phyloP scores from a whole-genome alignment of 1,140 invertebrate genomes.

The Drosophila pseudoananassae region DNA sequence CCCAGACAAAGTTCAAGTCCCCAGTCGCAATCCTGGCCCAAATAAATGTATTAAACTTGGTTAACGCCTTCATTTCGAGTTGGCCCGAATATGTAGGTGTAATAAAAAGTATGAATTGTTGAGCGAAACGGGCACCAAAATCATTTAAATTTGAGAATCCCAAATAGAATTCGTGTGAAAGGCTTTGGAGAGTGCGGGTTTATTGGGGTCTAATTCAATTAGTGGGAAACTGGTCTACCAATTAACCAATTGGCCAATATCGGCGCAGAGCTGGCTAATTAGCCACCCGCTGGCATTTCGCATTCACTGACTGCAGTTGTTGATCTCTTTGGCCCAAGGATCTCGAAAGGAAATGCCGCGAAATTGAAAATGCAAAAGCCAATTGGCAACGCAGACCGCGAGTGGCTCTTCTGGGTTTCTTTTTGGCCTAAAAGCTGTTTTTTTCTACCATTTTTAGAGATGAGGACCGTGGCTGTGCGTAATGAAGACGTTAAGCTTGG shows the following conservation, averaged over 20 bases:
- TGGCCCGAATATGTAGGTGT: constrained; percentile 66
- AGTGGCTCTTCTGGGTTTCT: constrained; percentile 4
- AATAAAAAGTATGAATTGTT: constrained; percentile 82
- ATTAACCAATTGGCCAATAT: constrained; percentile 38
- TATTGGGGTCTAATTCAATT: constrained; percentile 24
- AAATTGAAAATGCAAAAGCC: constrained; percentile 82
- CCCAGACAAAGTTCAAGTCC: not conserved
- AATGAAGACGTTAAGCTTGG: constrained; percentile 78
- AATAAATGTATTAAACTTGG: constrained; percentile 83
- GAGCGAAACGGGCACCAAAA: constrained; percentile 22
- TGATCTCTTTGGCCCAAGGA: not conserved
- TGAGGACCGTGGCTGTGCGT: constrained; percentile 67
- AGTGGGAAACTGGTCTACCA: constrained; percentile 37
- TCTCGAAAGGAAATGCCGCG: constrained; percentile 68
- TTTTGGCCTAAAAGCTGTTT: not conserved
- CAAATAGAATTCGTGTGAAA: constrained; percentile 37
- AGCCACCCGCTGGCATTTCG: constrained; percentile 34
- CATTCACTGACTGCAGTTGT: constrained; percentile 28
- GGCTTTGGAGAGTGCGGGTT: not conserved
- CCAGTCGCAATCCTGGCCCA: constrained; percentile 55
- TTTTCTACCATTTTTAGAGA: not conserved
- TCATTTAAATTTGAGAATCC: constrained; percentile 47
- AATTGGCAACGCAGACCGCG: constrained; percentile 59
- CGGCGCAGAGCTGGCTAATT: constrained; percentile 65
- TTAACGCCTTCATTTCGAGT: constrained; percentile 75